A percentile compares a stretch with the other conserved stretches of the same genome.
Conservation (phyloP, 1,140 invertebrate genomes). For the Drosophila ironensis region DNA sequence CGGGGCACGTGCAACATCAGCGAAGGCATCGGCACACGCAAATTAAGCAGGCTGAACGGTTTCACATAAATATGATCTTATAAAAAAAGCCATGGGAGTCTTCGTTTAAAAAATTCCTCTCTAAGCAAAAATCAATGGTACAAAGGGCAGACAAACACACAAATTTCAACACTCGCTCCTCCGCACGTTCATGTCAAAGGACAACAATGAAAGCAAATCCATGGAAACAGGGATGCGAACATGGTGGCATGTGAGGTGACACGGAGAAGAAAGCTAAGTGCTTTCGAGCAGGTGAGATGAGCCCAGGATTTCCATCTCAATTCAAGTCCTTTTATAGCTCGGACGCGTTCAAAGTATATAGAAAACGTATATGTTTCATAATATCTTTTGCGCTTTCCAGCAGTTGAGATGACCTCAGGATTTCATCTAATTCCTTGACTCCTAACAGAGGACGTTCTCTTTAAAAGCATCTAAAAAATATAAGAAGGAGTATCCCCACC, state of each 20-base stretch:
- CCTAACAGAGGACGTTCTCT: too few relatives aligned
- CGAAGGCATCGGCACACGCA: slow-evolving; percentile 7
- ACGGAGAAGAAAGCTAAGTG: slow-evolving; percentile 45
- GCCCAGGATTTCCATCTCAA: slow-evolving; percentile 13
- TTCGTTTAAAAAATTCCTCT: not conserved
- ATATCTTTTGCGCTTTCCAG: too few relatives aligned
- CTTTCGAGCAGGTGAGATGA: slow-evolving; percentile 30
- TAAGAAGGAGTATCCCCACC: too few relatives aligned
- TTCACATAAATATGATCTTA: slow-evolving; percentile 19
- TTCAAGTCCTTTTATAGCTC: too few relatives aligned
- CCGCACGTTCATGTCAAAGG: slow-evolving; percentile 68
- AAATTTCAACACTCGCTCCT: slow-evolving; percentile 58
- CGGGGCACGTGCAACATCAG: slow-evolving; percentile 52
- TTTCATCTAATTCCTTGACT: too few relatives aligned
- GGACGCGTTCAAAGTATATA: too few relatives aligned
- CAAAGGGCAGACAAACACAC: slow-evolving; percentile 19
- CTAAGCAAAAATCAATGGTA: slow-evolving; percentile 25
- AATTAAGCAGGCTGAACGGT: slow-evolving; percentile 40
- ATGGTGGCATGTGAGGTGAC: slow-evolving; percentile 22
- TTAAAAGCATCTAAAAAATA: too few relatives aligned
- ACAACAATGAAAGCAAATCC: slow-evolving; percentile 51
- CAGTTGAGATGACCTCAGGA: too few relatives aligned
- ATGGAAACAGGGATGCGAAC: not conserved
- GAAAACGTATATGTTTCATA: too few relatives aligned
- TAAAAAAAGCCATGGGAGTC: slow-evolving; percentile 14